These are phyloP conservation scores for Cherax destructor DNA, from an alignment of 1,140 invertebrate genomes.

Conservation along the genomic window DNA sequence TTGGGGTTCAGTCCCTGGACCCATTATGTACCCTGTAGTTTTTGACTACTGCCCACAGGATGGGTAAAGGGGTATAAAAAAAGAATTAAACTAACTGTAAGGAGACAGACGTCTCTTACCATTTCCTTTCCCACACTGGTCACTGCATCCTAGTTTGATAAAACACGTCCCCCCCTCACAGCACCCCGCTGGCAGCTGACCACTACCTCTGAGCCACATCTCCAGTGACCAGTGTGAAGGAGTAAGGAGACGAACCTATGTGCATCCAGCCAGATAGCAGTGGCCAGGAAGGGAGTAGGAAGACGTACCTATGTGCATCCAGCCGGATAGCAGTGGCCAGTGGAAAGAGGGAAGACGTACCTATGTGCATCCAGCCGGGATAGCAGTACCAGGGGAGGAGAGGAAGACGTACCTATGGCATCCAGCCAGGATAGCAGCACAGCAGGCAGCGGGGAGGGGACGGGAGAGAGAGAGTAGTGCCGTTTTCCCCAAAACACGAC, in stretches of 20 bases:
- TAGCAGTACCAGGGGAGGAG: not conserved
- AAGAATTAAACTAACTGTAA: no score
- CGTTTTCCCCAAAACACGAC: conserved; percentile 30
- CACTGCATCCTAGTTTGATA: no score
- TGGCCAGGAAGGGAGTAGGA: no score
- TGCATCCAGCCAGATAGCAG: conserved; percentile 41
- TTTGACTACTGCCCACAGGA: no score
- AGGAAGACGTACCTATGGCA: conserved; percentile 27
- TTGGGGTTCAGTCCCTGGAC: no score
- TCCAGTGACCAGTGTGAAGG: no score
- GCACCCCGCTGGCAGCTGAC: not conserved
- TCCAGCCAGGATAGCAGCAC: conserved; percentile 40
- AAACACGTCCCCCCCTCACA: not conserved
- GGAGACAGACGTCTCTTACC: no score
- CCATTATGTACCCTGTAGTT: no score
- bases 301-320: conserved; percentile 45
- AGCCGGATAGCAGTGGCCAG: conserved; percentile 7
- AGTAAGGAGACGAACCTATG: conserved; percentile 40
- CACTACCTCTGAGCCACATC: conserved; percentile 30
- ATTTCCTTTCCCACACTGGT: no score
- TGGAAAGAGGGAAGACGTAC: no score
- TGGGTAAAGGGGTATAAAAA: no score
- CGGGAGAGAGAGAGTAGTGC: not conserved
- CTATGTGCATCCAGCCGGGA: conserved; percentile 37
- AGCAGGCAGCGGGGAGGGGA: not conserved